Evolutionary conservation across 2,113 vertebrate genomes (phyloP), one percentile per base, ranked within the genome.

Genomic region (Illadopsis cleaveri): DNA sequence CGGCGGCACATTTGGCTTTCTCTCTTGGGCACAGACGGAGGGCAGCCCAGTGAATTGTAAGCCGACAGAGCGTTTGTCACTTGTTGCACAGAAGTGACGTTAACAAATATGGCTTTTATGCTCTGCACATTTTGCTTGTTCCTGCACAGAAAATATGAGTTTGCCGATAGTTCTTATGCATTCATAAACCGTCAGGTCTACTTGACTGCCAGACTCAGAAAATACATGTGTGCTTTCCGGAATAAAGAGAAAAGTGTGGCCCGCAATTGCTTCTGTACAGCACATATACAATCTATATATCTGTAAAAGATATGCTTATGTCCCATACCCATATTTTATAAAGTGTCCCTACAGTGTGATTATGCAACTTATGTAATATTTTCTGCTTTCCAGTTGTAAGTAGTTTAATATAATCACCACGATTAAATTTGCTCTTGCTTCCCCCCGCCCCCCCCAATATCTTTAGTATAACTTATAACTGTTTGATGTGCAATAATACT

Each of bases 371-470:
- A 6, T 0, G 2, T 35, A 54, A 45, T 24, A 24, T 25, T 56
- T 16, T 38, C 64, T 62, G 25, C 12, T 70, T 83, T 83, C 21
- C 17, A n/a, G 20, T 50, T 62, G n/a, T 4, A 91, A 93, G 58
- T 4, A 58, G 2, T 38, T 20, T 21, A 62, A 81, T 50, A 44
- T 83, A 80, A 78, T 15, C 14, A 38, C 5, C 69, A 58, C 7
- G 2, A n/a, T 24, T n/a, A 33, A 56, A 72, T 40, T 60, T 62
- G 3, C 2, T 45, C 4, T 44, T 53, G 16, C 11, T 7, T 28
- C 11, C 12, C 9, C 5, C 4, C 14, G 6, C 5, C 3, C 5
- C 1, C 6, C 2, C 24, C 1, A 0, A 62, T 56, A 91, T 89
- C 31, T 89, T 45, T 72, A 57, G 10, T 15, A 25, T 22, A 40